A percentile compares a stretch with the other conserved stretches of the same genome.
These are phyloP conservation scores for Clinocottus analis DNA, from an alignment of 2,113 vertebrate species.

Conservation along the genomic window DNA sequence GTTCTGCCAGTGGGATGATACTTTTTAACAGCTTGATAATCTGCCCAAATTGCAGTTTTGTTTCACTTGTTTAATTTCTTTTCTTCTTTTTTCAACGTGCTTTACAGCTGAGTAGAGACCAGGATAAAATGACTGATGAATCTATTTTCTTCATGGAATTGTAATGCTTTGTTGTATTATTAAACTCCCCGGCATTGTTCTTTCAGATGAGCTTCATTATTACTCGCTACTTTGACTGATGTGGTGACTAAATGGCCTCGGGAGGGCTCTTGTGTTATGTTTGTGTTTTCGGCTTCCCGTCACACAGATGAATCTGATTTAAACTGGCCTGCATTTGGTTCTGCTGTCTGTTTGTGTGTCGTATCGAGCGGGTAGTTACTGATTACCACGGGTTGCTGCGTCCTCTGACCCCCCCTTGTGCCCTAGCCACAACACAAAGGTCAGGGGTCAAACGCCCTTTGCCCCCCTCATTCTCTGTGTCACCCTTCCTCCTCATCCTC, in stretches of 20 bases:
- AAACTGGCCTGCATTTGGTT: neutral
- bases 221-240: slow-evolving; percentile 11
- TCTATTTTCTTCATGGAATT: neutral
- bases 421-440: slow-evolving; percentile 65
- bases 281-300: slow-evolving; percentile 30
- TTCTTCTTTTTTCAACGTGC: neutral
- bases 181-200: neutral
- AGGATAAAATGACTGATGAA: neutral
- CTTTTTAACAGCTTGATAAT: neutral
- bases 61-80: too few relatives aligned
- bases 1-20: neutral
- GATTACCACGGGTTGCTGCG: slow-evolving; percentile 70
- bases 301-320: slow-evolving; percentile 22
- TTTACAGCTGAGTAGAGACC: neutral
- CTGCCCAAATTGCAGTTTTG: neutral
- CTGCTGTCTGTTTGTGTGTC: slow-evolving; percentile 27
- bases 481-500: slow-evolving; percentile 47
- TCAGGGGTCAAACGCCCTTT: slow-evolving; percentile 71
- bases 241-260: neutral
- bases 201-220: neutral
- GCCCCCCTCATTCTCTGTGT: slow-evolving; percentile 47
- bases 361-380: slow-evolving; percentile 68
- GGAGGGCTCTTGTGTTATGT: neutral
- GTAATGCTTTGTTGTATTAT: neutral
- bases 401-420: slow-evolving; percentile 67